A percentile compares a stretch with the other conserved stretches of the same genome.
Evolutionary conservation across 2,888 invertebrate species (phyloP).

Genomic region (Chrysolina haemoptera): DNA sequence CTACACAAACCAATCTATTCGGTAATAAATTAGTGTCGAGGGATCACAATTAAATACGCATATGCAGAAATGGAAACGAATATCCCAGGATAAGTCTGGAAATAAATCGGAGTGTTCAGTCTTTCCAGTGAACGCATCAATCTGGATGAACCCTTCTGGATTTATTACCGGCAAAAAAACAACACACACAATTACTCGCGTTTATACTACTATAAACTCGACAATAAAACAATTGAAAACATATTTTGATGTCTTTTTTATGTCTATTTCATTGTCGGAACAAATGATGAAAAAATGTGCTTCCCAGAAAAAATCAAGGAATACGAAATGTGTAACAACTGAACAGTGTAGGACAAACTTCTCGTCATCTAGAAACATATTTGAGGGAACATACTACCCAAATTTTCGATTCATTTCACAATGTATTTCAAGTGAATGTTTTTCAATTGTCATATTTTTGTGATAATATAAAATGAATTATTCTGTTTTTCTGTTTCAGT

Average conservation of each 20-base stretch:
- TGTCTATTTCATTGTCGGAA: not conserved
- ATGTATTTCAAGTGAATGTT: no score
- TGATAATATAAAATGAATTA: no score
- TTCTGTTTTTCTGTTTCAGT: no score
- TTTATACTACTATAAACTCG: conserved; percentile 39
- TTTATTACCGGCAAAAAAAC: conserved; percentile 50
- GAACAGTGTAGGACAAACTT: no score
- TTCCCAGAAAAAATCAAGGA: no score
- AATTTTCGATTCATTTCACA: no score
- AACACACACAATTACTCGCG: conserved; percentile 43
- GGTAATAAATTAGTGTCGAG: conserved; percentile 65
- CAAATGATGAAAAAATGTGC: not conserved
- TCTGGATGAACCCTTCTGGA: conserved; percentile 56
- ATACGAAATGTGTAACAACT: no score
- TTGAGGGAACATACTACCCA: no score
- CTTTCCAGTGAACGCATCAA: conserved; percentile 61
- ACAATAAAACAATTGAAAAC: conserved; percentile 6
- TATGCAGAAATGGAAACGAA: conserved; percentile 63
- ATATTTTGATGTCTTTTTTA: conserved; percentile 2
- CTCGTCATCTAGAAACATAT: no score
- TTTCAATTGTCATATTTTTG: no score
- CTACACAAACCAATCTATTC: conserved; percentile 65
- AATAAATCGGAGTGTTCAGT: conserved; percentile 60
- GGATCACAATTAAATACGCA: conserved; percentile 68
- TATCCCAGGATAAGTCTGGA: conserved; percentile 61